Evolutionary conservation across 2,888 invertebrate species (phyloP).

Genomic region (Luffia ferchaultella): DNA sequence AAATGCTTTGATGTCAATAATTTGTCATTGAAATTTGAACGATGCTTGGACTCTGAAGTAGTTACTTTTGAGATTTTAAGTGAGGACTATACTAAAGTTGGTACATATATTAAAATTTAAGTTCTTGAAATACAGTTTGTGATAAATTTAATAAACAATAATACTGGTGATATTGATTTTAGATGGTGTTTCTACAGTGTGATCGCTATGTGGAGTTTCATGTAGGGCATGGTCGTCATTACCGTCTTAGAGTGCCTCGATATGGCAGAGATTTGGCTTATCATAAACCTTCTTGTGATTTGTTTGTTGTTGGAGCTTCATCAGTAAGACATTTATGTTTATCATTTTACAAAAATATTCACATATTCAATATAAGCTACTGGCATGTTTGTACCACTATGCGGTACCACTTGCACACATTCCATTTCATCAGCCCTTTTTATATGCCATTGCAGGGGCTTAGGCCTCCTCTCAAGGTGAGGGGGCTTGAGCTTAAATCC

Average conservation of each 20-base stretch:
- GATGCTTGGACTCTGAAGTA: constrained; percentile 97
- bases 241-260: constrained; percentile 89
- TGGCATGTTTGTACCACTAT: too few relatives aligned
- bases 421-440: too few relatives aligned
- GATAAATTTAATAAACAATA: neutral
- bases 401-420: too few relatives aligned
- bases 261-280: constrained; percentile 95
- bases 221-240: constrained; percentile 91
- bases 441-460: too few relatives aligned
- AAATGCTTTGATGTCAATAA: constrained; percentile 97
- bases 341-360: neutral
- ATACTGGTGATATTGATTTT: constrained; percentile 28
- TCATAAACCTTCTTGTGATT: constrained; percentile 88
- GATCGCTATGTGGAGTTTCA: constrained; percentile 94
- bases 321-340: constrained; percentile 62
- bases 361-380: neutral
- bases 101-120: constrained; percentile 6
- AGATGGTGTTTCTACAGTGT: constrained; percentile 89
- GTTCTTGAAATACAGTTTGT: neutral
- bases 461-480: too few relatives aligned
- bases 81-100: constrained; percentile 95
- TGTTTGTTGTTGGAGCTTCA: constrained; percentile 89
- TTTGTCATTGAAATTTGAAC: constrained; percentile 95
- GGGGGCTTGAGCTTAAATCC: too few relatives aligned
- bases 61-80: constrained; percentile 92